These are phyloP conservation scores for Yponomeuta evonymella DNA, from an alignment of 2,888 invertebrate genomes.

Conservation along the genomic window DNA sequence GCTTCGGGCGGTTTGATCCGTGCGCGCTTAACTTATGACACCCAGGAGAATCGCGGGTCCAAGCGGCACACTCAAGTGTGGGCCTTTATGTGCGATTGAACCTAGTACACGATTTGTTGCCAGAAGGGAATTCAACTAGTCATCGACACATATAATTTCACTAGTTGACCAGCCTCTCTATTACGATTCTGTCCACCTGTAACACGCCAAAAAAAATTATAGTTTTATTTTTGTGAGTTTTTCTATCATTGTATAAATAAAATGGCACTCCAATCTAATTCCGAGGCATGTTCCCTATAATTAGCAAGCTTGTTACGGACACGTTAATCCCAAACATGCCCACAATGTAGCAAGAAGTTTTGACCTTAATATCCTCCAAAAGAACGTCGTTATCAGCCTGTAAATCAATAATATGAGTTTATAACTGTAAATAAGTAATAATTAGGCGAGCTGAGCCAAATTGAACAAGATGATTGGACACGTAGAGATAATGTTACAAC, in stretches of 20 bases:
- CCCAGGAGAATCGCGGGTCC: not conserved
- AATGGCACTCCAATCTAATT: too few species aligned
- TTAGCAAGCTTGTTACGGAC: too few species aligned
- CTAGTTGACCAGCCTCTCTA: too few species aligned
- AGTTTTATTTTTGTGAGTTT: too few species aligned
- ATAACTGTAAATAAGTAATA: conserved; percentile 9
- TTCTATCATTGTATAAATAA: too few species aligned
- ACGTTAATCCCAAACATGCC: too few species aligned
- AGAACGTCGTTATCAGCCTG: not conserved
- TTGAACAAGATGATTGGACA: not conserved
- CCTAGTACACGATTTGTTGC: not conserved
- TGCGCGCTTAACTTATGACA: not conserved
- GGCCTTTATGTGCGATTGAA: not conserved
- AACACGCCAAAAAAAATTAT: too few species aligned
- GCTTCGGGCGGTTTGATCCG: not conserved
- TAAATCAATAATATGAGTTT: conserved; percentile 8
- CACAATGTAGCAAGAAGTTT: not conserved
- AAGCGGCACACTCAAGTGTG: not conserved
- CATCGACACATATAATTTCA: too few species aligned
- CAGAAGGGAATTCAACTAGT: too few species aligned
- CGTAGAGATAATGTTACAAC: conserved; percentile 20
- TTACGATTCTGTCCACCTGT: too few species aligned
- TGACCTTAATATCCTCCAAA: not conserved
- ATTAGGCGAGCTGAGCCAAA: conserved; percentile 8
- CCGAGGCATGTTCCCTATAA: too few species aligned